These are phyloP conservation scores for Coregonus suidteri DNA, from an alignment of 2,797 vertebrate species.

Conservation along the genomic window DNA sequence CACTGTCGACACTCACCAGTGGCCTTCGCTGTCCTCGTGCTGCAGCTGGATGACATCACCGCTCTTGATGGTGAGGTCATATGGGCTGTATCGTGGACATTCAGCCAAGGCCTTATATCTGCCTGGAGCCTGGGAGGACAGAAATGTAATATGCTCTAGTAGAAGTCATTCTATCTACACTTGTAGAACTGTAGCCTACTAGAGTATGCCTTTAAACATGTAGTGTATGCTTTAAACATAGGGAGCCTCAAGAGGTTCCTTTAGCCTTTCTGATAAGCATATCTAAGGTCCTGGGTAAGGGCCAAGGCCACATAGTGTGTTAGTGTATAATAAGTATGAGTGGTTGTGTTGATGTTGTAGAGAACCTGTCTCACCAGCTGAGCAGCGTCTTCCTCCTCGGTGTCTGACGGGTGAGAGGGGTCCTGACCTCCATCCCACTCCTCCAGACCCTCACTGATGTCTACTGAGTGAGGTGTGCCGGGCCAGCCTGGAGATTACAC, in stretches of 20 bases:
- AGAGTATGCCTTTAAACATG: neutral
- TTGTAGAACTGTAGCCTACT: neutral
- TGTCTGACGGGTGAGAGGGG: constrained; percentile 79
- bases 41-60: constrained; percentile 86
- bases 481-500: constrained; percentile 82
- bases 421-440: constrained; percentile 80
- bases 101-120: constrained; percentile 83
- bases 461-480: constrained; percentile 79
- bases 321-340: neutral
- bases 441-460: constrained; percentile 83
- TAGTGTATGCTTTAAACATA: neutral
- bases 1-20: neutral
- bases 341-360: neutral
- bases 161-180: no score
- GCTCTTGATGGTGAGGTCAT: constrained; percentile 83
- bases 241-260: neutral
- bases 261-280: no score
- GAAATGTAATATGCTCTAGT: no score
- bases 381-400: constrained; percentile 72
- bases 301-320: no score
- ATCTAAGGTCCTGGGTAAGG: neutral
- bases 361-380: constrained; percentile 81
- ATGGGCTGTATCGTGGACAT: constrained; percentile 76
- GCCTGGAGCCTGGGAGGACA: constrained; percentile 80
- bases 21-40: constrained; percentile 78